Evolutionary conservation across 2,113 vertebrate species (phyloP).

Genomic region (Loxodonta africana): DNA sequence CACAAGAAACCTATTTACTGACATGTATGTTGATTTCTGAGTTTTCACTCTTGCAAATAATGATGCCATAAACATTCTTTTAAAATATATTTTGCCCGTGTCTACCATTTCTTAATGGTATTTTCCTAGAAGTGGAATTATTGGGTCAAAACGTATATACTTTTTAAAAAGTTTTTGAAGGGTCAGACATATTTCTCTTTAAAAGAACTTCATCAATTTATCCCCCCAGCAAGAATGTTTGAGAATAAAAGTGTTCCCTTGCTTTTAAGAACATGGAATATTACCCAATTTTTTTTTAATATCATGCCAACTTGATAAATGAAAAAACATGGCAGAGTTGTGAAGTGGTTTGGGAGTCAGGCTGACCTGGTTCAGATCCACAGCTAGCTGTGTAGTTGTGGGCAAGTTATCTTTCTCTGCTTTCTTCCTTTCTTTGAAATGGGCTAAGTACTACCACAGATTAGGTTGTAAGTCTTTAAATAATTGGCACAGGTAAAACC

Average conservation of each 20-base stretch:
- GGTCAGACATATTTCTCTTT: neutral
- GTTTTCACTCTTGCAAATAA: neutral
- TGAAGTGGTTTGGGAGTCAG: neutral
- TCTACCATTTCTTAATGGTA: neutral
- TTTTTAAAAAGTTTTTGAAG: neutral
- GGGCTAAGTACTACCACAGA: neutral
- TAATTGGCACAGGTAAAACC: neutral
- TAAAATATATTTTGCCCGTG: neutral
- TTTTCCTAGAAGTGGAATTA: neutral
- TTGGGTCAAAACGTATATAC: neutral
- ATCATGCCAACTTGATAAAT: neutral
- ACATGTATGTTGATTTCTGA: neutral
- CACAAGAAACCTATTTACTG: neutral
- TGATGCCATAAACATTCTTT: neutral
- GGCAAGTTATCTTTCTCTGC: neutral
- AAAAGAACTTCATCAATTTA: neutral
- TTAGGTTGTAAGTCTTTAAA: neutral
- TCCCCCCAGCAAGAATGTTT: neutral
- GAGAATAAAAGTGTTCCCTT: neutral
- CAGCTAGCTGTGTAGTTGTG: too few species aligned
- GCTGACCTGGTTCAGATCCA: neutral
- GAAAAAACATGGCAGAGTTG: neutral
- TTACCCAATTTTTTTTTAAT: neutral
- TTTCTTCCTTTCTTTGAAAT: neutral
- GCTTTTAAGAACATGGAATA: neutral